These are phyloP conservation scores for Pseudois nayaur DNA, from an alignment of 2,113 vertebrate genomes.

Conservation along the genomic window DNA sequence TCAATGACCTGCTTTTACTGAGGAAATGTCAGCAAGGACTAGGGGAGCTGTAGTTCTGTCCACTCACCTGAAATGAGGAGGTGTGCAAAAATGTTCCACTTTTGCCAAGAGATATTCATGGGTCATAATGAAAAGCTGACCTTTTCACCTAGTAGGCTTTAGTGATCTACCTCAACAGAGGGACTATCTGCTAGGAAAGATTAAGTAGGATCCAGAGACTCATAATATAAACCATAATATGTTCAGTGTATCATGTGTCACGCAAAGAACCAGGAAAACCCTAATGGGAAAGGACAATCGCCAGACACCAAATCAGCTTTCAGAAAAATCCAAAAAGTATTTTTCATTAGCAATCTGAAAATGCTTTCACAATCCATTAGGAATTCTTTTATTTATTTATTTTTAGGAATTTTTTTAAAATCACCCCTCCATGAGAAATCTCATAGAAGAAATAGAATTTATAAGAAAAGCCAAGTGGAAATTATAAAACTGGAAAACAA, in stretches of 20 bases:
- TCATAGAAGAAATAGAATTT: neutral
- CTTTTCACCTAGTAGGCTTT: neutral
- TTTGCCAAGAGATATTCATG: neutral
- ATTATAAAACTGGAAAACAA: neutral
- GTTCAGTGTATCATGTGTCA: neutral
- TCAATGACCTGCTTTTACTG: neutral
- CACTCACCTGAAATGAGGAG: neutral
- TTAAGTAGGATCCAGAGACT: neutral
- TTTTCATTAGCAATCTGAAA: neutral
- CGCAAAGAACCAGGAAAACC: neutral
- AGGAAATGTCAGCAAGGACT: neutral
- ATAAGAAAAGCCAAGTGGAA: neutral
- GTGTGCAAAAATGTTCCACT: rapidly evolving
- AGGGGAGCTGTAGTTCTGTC: rapidly evolving
- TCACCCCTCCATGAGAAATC: neutral
- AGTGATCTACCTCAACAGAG: neutral
- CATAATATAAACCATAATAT: neutral
- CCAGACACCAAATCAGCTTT: neutral
- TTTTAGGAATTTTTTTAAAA: neutral
- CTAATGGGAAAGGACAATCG: neutral
- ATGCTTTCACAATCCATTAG: neutral
- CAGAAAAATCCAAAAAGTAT: neutral
- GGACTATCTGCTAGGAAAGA: neutral
- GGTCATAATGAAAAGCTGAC: neutral
- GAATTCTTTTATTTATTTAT: neutral